Percentiles rank a stretch among this genome's conserved stretches.
Evolutionary conservation across 1,140 invertebrate genomes (phyloP).

Genomic region (Lineus longissimus): DNA sequence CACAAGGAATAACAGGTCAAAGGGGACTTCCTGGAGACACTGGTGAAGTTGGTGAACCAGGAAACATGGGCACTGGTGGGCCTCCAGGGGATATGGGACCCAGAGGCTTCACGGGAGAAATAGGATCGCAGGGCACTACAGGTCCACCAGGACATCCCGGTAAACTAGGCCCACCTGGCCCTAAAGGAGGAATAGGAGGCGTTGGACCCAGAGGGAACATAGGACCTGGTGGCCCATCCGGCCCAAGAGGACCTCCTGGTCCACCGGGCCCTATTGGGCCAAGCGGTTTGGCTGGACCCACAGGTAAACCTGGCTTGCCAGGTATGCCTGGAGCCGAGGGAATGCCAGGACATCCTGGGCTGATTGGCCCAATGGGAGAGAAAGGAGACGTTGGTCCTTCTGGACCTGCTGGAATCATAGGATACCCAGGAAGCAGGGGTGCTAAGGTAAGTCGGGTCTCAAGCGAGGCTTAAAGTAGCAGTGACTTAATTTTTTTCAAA

Average conservation of each 20-base stretch:
- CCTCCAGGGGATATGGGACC: slow-evolving; percentile 3
- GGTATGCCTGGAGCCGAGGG: slow-evolving; percentile 9
- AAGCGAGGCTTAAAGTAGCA: too few species aligned
- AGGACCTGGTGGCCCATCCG: slow-evolving; percentile 4
- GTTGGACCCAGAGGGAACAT: neutral
- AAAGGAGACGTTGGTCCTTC: too few species aligned
- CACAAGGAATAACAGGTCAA: slow-evolving; percentile 12
- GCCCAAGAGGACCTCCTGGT: slow-evolving; percentile 5
- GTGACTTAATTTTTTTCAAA: too few species aligned
- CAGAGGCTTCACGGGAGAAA: slow-evolving; percentile 13
- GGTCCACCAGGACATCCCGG: slow-evolving; percentile 13
- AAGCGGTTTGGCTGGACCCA: neutral
- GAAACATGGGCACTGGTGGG: slow-evolving; percentile 18
- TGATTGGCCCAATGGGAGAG: too few species aligned
- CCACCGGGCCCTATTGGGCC: slow-evolving; percentile 8
- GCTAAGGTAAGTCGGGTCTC: too few species aligned
- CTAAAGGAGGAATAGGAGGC: slow-evolving; percentile 8
- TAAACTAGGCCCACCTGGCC: slow-evolving; percentile 8
- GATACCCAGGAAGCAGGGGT: too few species aligned
- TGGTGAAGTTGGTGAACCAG: slow-evolving; percentile 18
- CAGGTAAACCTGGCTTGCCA: slow-evolving; percentile 9
- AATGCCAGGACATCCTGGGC: slow-evolving; percentile 1
- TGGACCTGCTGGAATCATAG: too few species aligned
- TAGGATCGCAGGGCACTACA: slow-evolving; percentile 9
- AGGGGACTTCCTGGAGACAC: slow-evolving; percentile 23